Percentiles rank a stretch among this genome's conserved stretches.
Conservation (phyloP, 1,140 invertebrate species). For the Brachionus manjavacas region DNA sequence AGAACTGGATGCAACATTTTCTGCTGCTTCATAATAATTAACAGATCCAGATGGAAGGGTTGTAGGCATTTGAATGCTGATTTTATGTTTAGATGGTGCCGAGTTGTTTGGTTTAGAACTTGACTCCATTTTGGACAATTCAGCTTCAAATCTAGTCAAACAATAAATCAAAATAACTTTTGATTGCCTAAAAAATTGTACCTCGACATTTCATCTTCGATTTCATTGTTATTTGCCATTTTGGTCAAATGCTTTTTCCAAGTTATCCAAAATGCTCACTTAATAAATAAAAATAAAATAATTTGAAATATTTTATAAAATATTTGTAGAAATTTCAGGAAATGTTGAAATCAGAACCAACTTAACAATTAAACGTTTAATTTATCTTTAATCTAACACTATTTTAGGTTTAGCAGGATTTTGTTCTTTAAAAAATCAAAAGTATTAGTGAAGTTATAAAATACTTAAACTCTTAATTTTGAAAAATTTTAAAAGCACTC, state of each 20-base stretch:
- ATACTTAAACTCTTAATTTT: too few species aligned
- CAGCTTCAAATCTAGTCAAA: not conserved
- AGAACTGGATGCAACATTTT: not conserved
- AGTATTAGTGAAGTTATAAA: too few species aligned
- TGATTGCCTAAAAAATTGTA: not conserved
- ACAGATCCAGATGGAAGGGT: not conserved
- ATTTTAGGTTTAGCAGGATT: too few species aligned
- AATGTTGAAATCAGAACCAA: not conserved
- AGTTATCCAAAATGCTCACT: not conserved
- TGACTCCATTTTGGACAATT: not conserved
- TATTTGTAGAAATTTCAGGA: not conserved
- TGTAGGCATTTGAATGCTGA: constrained; percentile 37
- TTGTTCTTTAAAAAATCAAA: too few species aligned
- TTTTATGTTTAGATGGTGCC: constrained; percentile 8
- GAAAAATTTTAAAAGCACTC: too few species aligned
- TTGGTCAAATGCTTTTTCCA: not conserved
- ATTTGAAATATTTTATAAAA: not conserved
- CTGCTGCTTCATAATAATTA: not conserved
- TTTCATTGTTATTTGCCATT: constrained; percentile 5
- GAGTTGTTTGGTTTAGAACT: not conserved
- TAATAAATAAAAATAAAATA: not conserved
- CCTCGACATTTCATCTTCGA: constrained; percentile 22
- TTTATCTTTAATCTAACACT: too few species aligned
- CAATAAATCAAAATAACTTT: not conserved
- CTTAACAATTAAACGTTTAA: not conserved